phyloP scores from a whole-genome alignment of 2,888 invertebrate genomes.

The Trachelus stipa region DNA sequence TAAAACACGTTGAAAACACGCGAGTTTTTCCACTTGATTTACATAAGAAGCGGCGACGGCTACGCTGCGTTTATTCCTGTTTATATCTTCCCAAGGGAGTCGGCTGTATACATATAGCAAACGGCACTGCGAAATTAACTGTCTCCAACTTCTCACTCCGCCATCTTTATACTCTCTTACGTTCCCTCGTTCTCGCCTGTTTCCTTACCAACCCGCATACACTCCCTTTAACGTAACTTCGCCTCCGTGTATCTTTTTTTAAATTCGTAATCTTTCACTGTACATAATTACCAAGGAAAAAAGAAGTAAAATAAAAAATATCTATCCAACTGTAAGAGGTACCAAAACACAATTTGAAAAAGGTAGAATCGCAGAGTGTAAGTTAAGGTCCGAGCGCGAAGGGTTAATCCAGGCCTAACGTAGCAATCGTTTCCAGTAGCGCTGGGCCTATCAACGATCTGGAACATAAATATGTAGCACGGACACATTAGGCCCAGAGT shows the following conservation, averaged over 20 bases:
- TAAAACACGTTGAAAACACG: conserved; percentile 59
- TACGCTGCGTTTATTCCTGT: conserved; percentile 11
- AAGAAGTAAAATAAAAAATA: neutral
- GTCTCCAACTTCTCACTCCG: conserved; percentile 25
- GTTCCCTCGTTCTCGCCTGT: neutral
- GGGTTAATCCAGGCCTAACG: conserved; percentile 23
- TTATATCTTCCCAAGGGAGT: conserved; percentile 7
- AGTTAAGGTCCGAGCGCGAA: neutral
- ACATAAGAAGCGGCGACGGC: conserved; percentile 50
- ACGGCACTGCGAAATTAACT: conserved; percentile 41
- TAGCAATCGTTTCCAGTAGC: conserved; percentile 48
- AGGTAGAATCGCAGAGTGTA: neutral
- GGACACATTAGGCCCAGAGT: conserved; percentile 45
- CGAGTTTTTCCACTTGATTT: conserved; percentile 58
- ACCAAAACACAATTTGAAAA: neutral
- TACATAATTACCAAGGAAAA: neutral
- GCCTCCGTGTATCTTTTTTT: conserved; percentile 30
- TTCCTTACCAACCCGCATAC: neutral
- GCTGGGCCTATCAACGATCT: conserved; percentile 45
- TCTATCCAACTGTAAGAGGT: neutral
- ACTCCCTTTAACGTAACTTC: neutral
- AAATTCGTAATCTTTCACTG: neutral
- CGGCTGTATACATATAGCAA: conserved; percentile 2
- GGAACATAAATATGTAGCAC: conserved; percentile 55
- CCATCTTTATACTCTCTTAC: neutral